These are phyloP conservation scores for Urocyon cinereoargenteus DNA, from an alignment of 2,797 vertebrate genomes.

Conservation along the genomic window DNA sequence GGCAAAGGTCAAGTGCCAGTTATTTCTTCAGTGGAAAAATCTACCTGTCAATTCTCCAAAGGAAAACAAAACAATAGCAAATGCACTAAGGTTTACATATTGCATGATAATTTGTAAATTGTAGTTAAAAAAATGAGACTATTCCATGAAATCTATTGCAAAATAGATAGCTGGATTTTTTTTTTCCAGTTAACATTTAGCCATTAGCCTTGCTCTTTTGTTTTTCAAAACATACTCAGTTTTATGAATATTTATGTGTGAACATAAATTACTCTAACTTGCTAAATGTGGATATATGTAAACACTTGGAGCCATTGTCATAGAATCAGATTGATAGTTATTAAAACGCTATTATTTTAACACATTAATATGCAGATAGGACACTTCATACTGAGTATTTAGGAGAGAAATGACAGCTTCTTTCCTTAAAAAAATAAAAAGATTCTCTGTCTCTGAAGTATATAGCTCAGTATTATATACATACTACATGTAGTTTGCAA, in stretches of 20 bases:
- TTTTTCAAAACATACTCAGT: constrained; percentile 47
- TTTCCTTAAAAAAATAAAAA: background rate
- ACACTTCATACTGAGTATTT: background rate
- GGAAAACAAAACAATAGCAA: constrained; percentile 38
- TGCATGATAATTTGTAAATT: constrained; percentile 18
- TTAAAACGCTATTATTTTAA: constrained; percentile 26
- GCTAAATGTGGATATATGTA: background rate
- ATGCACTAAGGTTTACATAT: background rate
- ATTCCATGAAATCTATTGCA: background rate
- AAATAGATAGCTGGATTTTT: background rate
- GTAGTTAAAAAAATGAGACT: constrained; percentile 18
- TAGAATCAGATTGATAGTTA: background rate
- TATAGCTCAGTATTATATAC: background rate
- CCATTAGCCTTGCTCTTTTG: background rate
- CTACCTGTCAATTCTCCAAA: constrained; percentile 66
- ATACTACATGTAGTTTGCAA: background rate
- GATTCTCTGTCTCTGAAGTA: background rate
- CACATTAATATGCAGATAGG: background rate
- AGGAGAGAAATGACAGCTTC: background rate
- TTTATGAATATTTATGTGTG: constrained; percentile 54
- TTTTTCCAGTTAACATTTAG: constrained; percentile 41
- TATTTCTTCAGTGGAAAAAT: constrained; percentile 72
- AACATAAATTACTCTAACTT: constrained; percentile 18
- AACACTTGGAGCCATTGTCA: background rate
- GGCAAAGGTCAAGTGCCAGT: constrained; percentile 68